Evolutionary conservation across 2,888 invertebrate genomes (phyloP), one percentile per base, ranked within the genome.

Genomic region (Lordiphosa andalusiaca): DNA sequence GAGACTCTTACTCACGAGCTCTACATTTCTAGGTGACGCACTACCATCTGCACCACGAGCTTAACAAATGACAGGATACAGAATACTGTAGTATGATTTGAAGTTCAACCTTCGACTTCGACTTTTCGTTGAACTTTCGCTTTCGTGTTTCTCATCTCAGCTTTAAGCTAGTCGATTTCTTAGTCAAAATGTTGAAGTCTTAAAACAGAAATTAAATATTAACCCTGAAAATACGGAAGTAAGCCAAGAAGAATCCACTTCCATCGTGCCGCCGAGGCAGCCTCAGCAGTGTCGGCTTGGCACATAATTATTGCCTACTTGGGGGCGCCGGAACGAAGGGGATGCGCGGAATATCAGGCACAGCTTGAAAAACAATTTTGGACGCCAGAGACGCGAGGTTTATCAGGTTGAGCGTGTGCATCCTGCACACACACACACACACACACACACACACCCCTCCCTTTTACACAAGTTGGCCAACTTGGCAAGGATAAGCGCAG

Each of bases 291-390:
- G 66, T 66, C 58, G 52, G 39, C 41, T 23, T 49, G 21, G 60
- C 77, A 81, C 84, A 83, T 77, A 76, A 77, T 77, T 77, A 77
- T 77, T 62, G 77, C 77, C 77, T 67, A 69, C 73, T 63, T 75
- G 63, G 67, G 50, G 60, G 55, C 40, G 64, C 35, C 33, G 59
- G 47, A 65, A 49, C 49, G 30, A 10, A 4, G 30, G 7, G 3
- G 9, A 25, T 7, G 25, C 30, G 16, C n/a, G 25, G 47, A 54
- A 52, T 58, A 58, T 66, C 55, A 55, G 39, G 42, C 33, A 59
- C 61, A 61, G 72, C 83, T 78, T 76, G 56, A 56, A 72, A 80
- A 69, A 72, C 67, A 70, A 70, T 83, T 83, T 82, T 51, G 65
- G 62, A 41, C 48, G 47, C 70, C 60, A 75, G 48, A 67, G 74